Conservation (phyloP, 2,113 vertebrate genomes). For the Motacilla tschutschensis region DNA sequence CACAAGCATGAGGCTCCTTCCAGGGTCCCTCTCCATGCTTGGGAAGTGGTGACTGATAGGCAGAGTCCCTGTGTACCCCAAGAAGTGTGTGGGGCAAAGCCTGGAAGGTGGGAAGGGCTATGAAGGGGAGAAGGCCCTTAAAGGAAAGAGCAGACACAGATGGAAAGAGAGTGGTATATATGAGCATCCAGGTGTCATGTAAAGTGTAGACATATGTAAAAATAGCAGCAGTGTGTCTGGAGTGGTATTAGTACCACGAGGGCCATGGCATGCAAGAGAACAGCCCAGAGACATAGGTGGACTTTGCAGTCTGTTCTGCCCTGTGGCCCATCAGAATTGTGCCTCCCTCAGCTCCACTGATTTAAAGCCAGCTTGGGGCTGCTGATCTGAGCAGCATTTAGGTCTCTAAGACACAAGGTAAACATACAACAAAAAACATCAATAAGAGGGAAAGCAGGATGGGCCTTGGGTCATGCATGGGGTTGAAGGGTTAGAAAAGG, state of each 20-base stretch:
- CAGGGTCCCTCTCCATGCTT: neutral
- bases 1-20: neutral
- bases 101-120: neutral
- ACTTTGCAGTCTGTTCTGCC: neutral
- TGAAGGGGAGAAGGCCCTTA: neutral
- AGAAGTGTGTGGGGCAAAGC: neutral
- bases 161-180: neutral
- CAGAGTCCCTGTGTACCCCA: neutral
- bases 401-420: neutral
- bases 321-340: neutral
- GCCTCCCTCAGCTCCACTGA: neutral
- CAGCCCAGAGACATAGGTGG: rapidly evolving
- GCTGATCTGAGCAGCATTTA: neutral
- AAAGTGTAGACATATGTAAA: neutral
- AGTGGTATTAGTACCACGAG: neutral
- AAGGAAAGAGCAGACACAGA: neutral
- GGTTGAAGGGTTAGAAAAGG: neutral
- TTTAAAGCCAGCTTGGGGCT: neutral
- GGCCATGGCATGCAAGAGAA: rapidly evolving
- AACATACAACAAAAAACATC: neutral
- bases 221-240: neutral
- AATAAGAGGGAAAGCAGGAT: neutral
- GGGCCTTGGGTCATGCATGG: neutral
- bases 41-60: neutral
- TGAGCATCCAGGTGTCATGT: neutral